Percentiles rank a stretch among this genome's conserved stretches.
Evolutionary conservation across 2,888 invertebrate species (phyloP).

Genomic region (Ophion obscuratus): DNA sequence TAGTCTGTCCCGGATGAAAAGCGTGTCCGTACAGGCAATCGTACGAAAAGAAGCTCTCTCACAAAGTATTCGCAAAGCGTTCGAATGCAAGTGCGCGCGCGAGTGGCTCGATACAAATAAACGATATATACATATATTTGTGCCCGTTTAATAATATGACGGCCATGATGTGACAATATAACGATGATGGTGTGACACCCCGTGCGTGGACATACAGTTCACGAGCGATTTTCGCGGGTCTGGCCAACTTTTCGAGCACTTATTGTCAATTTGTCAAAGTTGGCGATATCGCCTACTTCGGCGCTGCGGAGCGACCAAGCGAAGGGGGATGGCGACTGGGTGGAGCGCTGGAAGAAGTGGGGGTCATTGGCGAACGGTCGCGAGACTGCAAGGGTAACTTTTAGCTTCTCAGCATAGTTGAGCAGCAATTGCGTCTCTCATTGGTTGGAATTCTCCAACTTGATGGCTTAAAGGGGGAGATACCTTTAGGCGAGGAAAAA

Average conservation of each 20-base stretch:
- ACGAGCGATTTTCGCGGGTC: background rate
- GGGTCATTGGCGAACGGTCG: background rate
- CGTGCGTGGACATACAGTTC: conserved; percentile 16
- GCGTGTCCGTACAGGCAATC: conserved; percentile 32
- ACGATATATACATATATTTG: background rate
- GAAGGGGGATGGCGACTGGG: background rate
- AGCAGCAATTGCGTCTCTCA: background rate
- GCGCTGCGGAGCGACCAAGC: background rate
- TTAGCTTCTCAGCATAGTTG: background rate
- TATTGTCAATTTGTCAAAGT: conserved; percentile 17
- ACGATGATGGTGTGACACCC: conserved; percentile 12
- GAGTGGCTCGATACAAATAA: conserved; percentile 1
- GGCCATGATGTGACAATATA: conserved; percentile 34
- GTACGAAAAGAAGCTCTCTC: conserved; percentile 5
- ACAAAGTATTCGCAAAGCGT: conserved; percentile 2
- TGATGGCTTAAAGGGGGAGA: background rate
- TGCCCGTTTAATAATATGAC: conserved; percentile 32
- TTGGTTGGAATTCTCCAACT: background rate
- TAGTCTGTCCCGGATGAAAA: conserved; percentile 56
- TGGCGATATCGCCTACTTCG: background rate
- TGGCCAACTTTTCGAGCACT: conserved; percentile 5
- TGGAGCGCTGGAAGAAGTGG: background rate
- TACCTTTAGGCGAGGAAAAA: too few relatives aligned
- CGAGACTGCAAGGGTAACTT: background rate
- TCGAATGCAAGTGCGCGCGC: conserved; percentile 3